Evolutionary conservation across 2,797 vertebrate species (phyloP).

Genomic region (Fratercula arctica): DNA sequence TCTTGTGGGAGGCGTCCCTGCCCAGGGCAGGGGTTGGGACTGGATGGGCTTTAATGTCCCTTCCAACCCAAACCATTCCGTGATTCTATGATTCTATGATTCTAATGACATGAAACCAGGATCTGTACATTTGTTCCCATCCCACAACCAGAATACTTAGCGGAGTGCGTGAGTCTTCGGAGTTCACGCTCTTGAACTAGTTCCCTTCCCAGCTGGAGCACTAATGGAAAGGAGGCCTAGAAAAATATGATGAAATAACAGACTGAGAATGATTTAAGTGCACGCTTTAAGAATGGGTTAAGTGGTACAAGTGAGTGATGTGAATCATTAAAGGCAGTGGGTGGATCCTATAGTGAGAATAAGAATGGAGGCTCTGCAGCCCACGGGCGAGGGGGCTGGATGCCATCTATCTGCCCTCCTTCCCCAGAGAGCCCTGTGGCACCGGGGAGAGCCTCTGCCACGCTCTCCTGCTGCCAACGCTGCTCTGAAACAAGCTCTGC

Average conservation of each 20-base stretch:
- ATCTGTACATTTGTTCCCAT: not conserved
- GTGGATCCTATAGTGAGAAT: constrained; percentile 13
- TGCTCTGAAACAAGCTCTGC: not conserved
- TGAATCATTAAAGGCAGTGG: constrained; percentile 31
- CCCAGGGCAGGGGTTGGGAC: no score
- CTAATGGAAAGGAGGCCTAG: not conserved
- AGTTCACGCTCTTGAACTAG: not conserved
- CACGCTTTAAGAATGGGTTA: not conserved
- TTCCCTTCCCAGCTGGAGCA: not conserved
- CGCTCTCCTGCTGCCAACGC: not conserved
- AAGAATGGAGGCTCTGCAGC: not conserved
- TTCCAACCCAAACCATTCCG: no score
- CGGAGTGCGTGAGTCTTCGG: fast-evolving
- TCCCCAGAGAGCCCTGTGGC: not conserved
- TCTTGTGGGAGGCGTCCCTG: no score
- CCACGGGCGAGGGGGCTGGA: not conserved
- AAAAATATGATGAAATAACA: not conserved
- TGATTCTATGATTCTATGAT: not conserved
- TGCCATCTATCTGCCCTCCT: not conserved
- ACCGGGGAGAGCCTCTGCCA: fast-evolving
- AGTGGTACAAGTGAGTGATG: not conserved
- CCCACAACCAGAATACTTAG: not conserved
- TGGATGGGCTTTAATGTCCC: no score
- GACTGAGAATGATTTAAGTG: not conserved
- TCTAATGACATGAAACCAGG: not conserved